Percentiles rank a stretch among this genome's conserved stretches.
Evolutionary conservation across 2,797 vertebrate genomes (phyloP).

Genomic region (Agapornis canus): DNA sequence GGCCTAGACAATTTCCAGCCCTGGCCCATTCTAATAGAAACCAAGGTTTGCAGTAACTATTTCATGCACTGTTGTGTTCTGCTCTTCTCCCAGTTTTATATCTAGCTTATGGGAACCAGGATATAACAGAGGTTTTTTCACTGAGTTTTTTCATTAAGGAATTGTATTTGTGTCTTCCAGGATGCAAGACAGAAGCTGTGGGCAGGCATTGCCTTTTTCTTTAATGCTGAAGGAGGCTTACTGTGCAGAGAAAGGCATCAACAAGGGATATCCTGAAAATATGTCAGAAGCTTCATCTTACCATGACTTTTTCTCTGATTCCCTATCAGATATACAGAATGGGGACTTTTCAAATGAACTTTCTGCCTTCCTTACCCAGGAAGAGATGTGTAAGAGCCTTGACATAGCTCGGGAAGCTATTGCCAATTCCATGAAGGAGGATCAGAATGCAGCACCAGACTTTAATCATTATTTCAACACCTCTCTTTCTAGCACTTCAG

Average conservation of each 20-base stretch:
- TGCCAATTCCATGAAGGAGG: slow-evolving; percentile 73
- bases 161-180: slow-evolving; percentile 76
- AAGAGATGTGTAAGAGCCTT: slow-evolving; percentile 92
- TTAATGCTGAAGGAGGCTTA: slow-evolving; percentile 78
- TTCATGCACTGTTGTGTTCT: neutral
- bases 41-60: neutral
- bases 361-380: slow-evolving; percentile 92
- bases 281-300: slow-evolving; percentile 83
- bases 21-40: neutral
- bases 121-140: neutral
- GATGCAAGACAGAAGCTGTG: slow-evolving; percentile 86
- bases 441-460: slow-evolving; percentile 67
- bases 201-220: slow-evolving; percentile 79
- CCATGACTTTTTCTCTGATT: slow-evolving; percentile 84
- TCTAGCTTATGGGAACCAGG: neutral
- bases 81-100: neutral
- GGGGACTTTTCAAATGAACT: slow-evolving; percentile 84
- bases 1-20: neutral
- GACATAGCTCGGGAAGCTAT: slow-evolving; percentile 92
- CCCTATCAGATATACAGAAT: slow-evolving; percentile 81
- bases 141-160: neutral
- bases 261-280: slow-evolving; percentile 70
- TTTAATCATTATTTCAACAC: slow-evolving; percentile 35
- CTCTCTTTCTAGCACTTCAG: slow-evolving; percentile 7
- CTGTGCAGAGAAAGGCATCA: slow-evolving; percentile 63